phyloP scores from a whole-genome alignment of 2,113 vertebrate species.

The Seriola rivoliana region DNA sequence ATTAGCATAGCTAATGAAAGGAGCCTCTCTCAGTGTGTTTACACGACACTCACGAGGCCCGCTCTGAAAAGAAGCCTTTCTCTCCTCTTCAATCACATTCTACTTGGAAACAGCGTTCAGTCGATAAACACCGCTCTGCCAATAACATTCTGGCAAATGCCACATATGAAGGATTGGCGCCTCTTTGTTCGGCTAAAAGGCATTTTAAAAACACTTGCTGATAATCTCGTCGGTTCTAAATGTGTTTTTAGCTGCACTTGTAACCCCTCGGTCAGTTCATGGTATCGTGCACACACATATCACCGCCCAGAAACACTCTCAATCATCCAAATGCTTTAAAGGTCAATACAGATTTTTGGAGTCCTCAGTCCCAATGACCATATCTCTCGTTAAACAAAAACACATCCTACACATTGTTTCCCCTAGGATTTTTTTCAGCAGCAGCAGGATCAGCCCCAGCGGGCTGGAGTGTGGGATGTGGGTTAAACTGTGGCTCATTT shows the following conservation, averaged over 20 bases:
- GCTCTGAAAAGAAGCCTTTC: slow-evolving; percentile 73
- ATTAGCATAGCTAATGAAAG: slow-evolving; percentile 85
- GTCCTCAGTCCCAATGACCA: slow-evolving; percentile 2
- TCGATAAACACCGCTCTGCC: slow-evolving; percentile 62
- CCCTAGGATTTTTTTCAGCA: too few species aligned
- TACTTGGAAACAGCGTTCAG: slow-evolving; percentile 61
- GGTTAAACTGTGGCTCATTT: too few species aligned
- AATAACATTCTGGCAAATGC: slow-evolving; percentile 68
- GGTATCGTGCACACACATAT: slow-evolving; percentile 14
- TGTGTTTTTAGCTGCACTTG: slow-evolving; percentile 44
- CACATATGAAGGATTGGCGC: slow-evolving; percentile 43
- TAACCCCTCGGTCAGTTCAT: slow-evolving; percentile 20
- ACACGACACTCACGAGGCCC: slow-evolving; percentile 62
- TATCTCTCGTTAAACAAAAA: slow-evolving; percentile 9
- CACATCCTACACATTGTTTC: not conserved
- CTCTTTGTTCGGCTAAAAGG: slow-evolving; percentile 55
- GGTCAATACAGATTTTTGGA: slow-evolving; percentile 12
- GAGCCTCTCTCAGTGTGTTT: slow-evolving; percentile 79
- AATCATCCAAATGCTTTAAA: slow-evolving; percentile 9
- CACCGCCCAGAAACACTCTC: slow-evolving; percentile 1
- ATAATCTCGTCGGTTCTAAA: slow-evolving; percentile 39
- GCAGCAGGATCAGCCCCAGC: too few species aligned
- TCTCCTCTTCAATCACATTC: slow-evolving; percentile 67
- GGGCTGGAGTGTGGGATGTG: too few species aligned
- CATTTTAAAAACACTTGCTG: slow-evolving; percentile 41